Conservation (phyloP, 30 jellyfish, hydroid and myxozoan species). For the Phacellophora camtschatica region DNA sequence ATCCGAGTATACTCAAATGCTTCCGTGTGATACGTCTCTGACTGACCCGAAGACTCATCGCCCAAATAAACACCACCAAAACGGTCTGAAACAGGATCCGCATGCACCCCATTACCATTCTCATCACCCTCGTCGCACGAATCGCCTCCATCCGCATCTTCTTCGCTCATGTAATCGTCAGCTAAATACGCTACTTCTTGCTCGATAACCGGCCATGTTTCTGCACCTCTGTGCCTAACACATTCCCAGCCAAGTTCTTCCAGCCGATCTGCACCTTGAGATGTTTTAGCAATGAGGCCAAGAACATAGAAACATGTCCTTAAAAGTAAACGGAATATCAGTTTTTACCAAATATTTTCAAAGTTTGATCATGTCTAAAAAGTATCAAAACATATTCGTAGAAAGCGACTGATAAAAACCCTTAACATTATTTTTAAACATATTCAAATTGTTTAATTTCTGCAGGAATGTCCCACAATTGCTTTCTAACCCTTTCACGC, state of each 20-base stretch:
- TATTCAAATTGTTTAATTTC: too few relatives aligned
- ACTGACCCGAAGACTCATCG: constrained; percentile 40
- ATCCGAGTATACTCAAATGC: constrained; percentile 82
- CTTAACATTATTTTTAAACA: too few relatives aligned
- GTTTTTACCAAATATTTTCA: background rate
- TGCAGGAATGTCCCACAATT: too few relatives aligned
- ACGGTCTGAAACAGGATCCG: constrained; percentile 45
- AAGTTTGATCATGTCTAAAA: background rate
- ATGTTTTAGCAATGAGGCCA: constrained; percentile 88
- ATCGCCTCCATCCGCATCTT: constrained; percentile 46
- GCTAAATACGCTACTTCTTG: constrained; percentile 77
- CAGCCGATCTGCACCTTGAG: constrained; percentile 90
- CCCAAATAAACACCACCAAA: constrained; percentile 92
- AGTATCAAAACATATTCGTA: too few relatives aligned
- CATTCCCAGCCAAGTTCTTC: constrained; percentile 94
- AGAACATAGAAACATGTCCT: constrained; percentile 91
- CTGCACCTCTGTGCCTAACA: constrained; percentile 92
- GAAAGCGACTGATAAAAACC: too few relatives aligned
- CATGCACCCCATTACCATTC: constrained; percentile 21
- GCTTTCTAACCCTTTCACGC: too few relatives aligned
- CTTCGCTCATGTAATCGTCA: constrained; percentile 81
- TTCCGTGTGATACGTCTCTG: constrained; percentile 56
- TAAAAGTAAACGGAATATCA: background rate
- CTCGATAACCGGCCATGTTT: constrained; percentile 94
- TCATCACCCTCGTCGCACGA: constrained; percentile 74